Percentiles rank a stretch among this genome's conserved stretches.
phyloP scores from a whole-genome alignment of 2,797 vertebrate species.

The Eulemur coronatus region DNA sequence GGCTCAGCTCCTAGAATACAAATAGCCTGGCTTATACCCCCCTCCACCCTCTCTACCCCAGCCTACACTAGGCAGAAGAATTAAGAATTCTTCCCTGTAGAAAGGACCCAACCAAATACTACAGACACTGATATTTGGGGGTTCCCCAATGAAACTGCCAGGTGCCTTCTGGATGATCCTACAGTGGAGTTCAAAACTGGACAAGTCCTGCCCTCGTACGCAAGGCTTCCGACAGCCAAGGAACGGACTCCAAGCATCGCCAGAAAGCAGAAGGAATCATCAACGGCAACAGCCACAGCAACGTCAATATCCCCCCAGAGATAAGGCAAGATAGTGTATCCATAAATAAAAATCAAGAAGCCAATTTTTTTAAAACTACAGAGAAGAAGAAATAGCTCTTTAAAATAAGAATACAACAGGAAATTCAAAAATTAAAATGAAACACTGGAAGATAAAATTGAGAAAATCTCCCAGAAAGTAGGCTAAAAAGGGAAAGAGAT shows the following conservation, averaged over 20 bases:
- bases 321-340: background rate
- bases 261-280: background rate
- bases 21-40: background rate
- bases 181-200: background rate
- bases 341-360: background rate
- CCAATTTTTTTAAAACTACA: background rate
- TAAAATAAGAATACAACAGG: slow-evolving; percentile 3
- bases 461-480: slow-evolving; percentile 11
- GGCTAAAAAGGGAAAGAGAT: background rate
- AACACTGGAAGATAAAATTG: background rate
- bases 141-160: background rate
- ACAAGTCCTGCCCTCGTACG: background rate
- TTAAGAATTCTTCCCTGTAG: background rate
- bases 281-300: background rate
- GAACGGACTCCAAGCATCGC: background rate
- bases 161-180: background rate
- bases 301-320: background rate
- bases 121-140: too few relatives aligned
- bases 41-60: background rate
- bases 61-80: background rate
- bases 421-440: slow-evolving; percentile 38
- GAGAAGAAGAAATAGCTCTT: background rate
- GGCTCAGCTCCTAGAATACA: background rate
- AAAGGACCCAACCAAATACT: background rate
- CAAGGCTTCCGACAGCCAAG: background rate